Percentiles rank a stretch among this genome's conserved stretches.
These are phyloP conservation scores for Trichogramma pretiosum DNA, from an alignment of 1,140 invertebrate species.

Conservation along the genomic window DNA sequence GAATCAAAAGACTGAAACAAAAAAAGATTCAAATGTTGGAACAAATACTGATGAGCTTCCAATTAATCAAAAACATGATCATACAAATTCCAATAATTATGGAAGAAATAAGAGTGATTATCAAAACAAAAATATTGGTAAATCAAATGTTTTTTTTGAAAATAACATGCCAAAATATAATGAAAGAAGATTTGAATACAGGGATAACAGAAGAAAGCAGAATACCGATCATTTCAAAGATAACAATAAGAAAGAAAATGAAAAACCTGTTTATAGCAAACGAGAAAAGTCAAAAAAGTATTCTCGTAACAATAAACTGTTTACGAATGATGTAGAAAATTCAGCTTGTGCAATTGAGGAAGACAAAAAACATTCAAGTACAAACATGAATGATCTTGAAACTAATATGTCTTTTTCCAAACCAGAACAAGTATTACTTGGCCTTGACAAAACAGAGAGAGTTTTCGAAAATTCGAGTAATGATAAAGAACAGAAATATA, in stretches of 20 bases:
- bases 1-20: too few relatives aligned
- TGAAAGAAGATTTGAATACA: slow-evolving; percentile 18
- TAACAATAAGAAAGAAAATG: slow-evolving; percentile 15
- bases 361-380: slow-evolving; percentile 10
- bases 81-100: slow-evolving; percentile 8
- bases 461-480: too few relatives aligned
- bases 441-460: too few relatives aligned
- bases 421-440: too few relatives aligned
- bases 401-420: too few relatives aligned
- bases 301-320: slow-evolving; percentile 7
- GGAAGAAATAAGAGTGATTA: slow-evolving; percentile 4
- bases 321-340: slow-evolving; percentile 15
- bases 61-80: slow-evolving; percentile 2
- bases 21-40: slow-evolving; percentile 16
- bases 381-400: slow-evolving; percentile 12
- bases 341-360: slow-evolving; percentile 13
- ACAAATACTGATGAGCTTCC: slow-evolving; percentile 1
- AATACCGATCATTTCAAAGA: too few relatives aligned
- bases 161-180: slow-evolving; percentile 21
- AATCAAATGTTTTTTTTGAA: slow-evolving; percentile 18
- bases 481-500: slow-evolving; percentile 15
- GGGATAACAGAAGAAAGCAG: slow-evolving; percentile 9
- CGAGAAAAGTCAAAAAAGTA: not conserved
- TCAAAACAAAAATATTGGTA: slow-evolving; percentile 5
- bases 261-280: slow-evolving; percentile 5